These are phyloP conservation scores for Patiria miniata DNA, from an alignment of 35 echinoderm and acorn worm species.

Conservation along the genomic window DNA sequence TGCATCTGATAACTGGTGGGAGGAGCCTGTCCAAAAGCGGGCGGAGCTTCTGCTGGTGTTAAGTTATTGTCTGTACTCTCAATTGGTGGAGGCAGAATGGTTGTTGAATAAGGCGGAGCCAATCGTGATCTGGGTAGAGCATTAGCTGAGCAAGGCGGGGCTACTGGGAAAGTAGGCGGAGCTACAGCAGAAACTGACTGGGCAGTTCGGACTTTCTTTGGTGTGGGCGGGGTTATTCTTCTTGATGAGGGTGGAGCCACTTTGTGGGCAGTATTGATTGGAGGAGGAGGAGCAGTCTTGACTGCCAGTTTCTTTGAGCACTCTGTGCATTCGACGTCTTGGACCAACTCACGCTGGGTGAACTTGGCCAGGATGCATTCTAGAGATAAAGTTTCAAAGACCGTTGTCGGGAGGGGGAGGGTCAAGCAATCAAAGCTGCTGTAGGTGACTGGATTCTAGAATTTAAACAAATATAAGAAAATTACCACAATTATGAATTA, in stretches of 20 bases:
- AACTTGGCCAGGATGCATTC: constrained; percentile 73
- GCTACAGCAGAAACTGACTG: background rate
- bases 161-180: background rate
- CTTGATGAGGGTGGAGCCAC: background rate
- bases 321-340: constrained; percentile 87
- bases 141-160: background rate
- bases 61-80: too few species aligned
- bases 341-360: constrained; percentile 70
- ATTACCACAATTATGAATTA: background rate
- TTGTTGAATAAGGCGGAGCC: too few species aligned
- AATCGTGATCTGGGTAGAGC: background rate
- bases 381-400: constrained; percentile 66
- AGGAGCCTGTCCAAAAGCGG: too few species aligned
- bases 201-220: too few species aligned
- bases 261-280: background rate
- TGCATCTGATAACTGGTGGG: background rate
- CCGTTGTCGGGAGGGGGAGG: constrained; percentile 57
- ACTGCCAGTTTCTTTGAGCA: constrained; percentile 59
- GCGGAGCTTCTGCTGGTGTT: too few species aligned
- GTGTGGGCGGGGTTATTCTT: background rate
- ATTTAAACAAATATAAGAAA: constrained; percentile 24
- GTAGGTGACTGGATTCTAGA: constrained; percentile 85
- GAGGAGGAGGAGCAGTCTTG: constrained; percentile 2
- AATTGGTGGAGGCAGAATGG: background rate
- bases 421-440: constrained; percentile 84